phyloP scores from a whole-genome alignment of 2,888 invertebrate genomes.

The Pelosia muscerda region DNA sequence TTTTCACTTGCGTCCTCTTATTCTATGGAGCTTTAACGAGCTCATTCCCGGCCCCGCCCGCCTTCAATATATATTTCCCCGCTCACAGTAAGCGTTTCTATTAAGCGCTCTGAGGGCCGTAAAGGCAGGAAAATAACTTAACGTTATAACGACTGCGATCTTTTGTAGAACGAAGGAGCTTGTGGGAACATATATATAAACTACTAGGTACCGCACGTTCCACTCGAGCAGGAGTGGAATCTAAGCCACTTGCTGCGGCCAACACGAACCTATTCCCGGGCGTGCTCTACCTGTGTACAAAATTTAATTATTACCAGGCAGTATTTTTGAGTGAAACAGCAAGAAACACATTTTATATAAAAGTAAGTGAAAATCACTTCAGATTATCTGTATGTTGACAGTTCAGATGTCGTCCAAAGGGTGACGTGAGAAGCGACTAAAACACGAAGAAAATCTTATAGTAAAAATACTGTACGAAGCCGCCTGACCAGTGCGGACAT shows the following conservation, averaged over 20 bases:
- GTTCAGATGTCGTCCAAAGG: no score
- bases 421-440: no score
- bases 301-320: not conserved
- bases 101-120: not conserved
- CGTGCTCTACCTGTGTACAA: not conserved
- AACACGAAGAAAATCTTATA: no score
- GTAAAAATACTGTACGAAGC: no score
- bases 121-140: constrained; percentile 3
- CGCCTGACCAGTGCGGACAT: no score
- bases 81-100: constrained; percentile 2
- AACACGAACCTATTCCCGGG: not conserved
- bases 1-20: constrained; percentile 1
- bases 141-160: not conserved
- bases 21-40: constrained; percentile 2
- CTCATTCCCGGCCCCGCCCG: constrained; percentile 1
- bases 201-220: not conserved
- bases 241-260: no score
- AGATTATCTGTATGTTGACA: no score
- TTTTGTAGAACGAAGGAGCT: not conserved
- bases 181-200: not conserved
- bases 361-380: no score
- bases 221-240: not conserved
- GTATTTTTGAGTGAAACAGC: not conserved
- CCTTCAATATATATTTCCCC: constrained; percentile 2
- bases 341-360: no score